Base-by-base conservation (phyloP, 2,797 vertebrate species). In the Capromys pilorides region DNA sequence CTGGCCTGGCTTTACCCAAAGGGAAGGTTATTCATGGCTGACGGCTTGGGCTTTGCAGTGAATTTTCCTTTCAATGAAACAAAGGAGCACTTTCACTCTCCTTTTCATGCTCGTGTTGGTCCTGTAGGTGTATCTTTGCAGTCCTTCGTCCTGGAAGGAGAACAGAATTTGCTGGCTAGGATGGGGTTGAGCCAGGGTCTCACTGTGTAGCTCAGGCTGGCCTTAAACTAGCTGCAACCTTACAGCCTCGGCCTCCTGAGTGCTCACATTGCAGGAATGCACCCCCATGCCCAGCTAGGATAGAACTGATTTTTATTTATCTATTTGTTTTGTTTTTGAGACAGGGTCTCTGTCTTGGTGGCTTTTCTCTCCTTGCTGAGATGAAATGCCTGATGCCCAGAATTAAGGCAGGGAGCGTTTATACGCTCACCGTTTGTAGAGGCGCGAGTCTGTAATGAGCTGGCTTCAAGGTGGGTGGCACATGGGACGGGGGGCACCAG, bases 1-100 rank as follows among this genome's bases (percentile, higher is more conserved):
- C 57, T 59, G 80, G 90, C 12, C 31, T 91, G 87, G 69, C 57
- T 85, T 94, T 96, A 95, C 85, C 89, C 69, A 96, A 67, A 49
- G 21, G 82, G 39, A 64, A 86, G 39, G 79, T 85, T 75, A 36
- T n/a, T 84, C 85, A 28, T 85, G 33, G 49, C 62, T 39, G 26
- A 66, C 91, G 49, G 45, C 41, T 81, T 91, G 71, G 16, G 64
- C 89, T 91, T 95, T 86, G 24, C 83, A 82, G 24, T 73, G 66
- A 91, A 69, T 49, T 75, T 93, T 9, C 9, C 59, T 62, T 95
- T 89, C 62, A 87, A 26, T 90, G 77, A 75, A 49, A 6, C n/a
- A 33, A 77, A 22, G 36, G 31, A 94, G 49, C 24, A 51, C 67
- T 93, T 41, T 94, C 71, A 80, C n/a, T 41, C 14, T 84, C 22